phyloP scores from a whole-genome alignment of 2,797 vertebrate species.

The Macroramphosus scolopax region DNA sequence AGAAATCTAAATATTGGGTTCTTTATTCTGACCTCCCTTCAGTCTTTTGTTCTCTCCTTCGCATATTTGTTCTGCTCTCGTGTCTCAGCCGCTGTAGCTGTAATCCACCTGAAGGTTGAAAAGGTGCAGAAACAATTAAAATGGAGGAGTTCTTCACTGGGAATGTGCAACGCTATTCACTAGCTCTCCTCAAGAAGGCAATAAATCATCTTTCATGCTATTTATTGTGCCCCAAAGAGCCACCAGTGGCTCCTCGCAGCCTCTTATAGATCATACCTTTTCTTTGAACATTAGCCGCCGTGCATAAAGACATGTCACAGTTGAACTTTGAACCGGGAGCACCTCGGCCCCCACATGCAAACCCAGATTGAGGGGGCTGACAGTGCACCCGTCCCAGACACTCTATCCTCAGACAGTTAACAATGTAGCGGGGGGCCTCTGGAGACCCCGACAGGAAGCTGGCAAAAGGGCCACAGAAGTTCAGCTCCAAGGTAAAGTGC shows the following conservation, averaged over 20 bases:
- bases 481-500: constrained; percentile 87
- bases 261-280: constrained; percentile 63
- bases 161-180: constrained; percentile 49
- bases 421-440: constrained; percentile 72
- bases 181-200: constrained; percentile 45
- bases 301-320: constrained; percentile 73
- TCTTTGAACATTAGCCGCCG: constrained; percentile 75
- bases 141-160: constrained; percentile 28
- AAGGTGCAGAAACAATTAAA: constrained; percentile 63
- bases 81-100: constrained; percentile 34
- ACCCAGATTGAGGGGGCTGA: constrained; percentile 52
- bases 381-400: constrained; percentile 62
- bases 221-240: constrained; percentile 71
- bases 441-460: constrained; percentile 86
- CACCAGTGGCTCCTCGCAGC: constrained; percentile 55
- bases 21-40: constrained; percentile 42
- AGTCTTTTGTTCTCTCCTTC: constrained; percentile 11
- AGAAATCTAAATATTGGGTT: constrained; percentile 45
- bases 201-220: constrained; percentile 68
- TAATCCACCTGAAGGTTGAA: constrained; percentile 43
- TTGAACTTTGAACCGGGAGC: constrained; percentile 63
- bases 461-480: constrained; percentile 84
- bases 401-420: constrained; percentile 79
- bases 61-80: constrained; percentile 24
- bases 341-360: constrained; percentile 42